Conservation (phyloP, 2,113 vertebrate species). For the Notothenia rossii region DNA sequence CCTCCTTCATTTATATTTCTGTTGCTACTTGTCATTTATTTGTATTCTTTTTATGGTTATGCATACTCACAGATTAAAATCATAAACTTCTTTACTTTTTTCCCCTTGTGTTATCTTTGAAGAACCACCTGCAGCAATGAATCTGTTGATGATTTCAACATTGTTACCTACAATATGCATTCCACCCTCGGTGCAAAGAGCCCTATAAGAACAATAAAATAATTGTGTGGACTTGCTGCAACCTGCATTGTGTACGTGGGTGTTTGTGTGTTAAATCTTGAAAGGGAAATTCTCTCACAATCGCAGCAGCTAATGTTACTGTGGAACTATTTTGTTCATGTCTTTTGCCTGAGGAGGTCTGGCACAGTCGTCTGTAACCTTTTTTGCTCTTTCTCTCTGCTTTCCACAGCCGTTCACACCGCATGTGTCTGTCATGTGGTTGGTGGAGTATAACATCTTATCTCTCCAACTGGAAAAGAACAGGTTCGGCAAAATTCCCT, state of each 20-base stretch:
- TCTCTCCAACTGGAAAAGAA: conserved; percentile 78
- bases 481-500: conserved; percentile 82
- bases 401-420: conserved; percentile 48
- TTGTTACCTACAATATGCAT: conserved; percentile 48
- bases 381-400: conserved; percentile 66
- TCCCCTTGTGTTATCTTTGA: not conserved
- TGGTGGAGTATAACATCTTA: conserved; percentile 72
- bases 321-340: conserved; percentile 78
- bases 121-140: not conserved
- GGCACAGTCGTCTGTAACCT: conserved; percentile 75
- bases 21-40: not conserved
- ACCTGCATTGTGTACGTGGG: conserved; percentile 77
- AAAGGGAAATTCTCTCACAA: conserved; percentile 81
- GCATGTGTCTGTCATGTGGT: conserved; percentile 73
- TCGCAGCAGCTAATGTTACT: conserved; percentile 82
- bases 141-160: conserved; percentile 13
- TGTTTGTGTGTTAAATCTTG: conserved; percentile 77
- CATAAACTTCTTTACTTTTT: conserved; percentile 2
- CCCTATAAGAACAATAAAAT: conserved; percentile 69
- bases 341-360: conserved; percentile 87
- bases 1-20: not conserved
- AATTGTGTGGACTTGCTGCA: conserved; percentile 79
- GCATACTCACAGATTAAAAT: not conserved
- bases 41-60: not conserved
- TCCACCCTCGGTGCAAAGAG: conserved; percentile 43